Base-by-base conservation (phyloP, 1,140 invertebrate species). In the Babylonia areolata region DNA sequence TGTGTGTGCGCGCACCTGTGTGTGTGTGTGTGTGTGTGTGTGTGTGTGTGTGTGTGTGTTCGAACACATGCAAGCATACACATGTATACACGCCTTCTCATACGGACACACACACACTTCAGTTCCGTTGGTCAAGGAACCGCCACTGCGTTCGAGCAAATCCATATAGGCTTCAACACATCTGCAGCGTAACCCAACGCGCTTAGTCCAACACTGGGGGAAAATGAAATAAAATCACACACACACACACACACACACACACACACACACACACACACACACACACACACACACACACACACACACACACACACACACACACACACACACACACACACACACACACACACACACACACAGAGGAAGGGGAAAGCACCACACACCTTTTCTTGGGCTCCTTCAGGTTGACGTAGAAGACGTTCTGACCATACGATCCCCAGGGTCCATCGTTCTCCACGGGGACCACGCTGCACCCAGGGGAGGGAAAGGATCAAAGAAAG, bases 401-500 rank as follows among this genome's bases (percentile, higher is more conserved):
- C 64, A 90, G 54, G 77, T 91, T 91, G 20, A 90, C 86, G 51
- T 88, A 90, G 78, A 91, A 91, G n/a, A 81, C 81, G 51, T 90
- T 88, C 3, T 87, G 73, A 20, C 87, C 88, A 46, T 91, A 91
- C 1, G 88, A 86, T 0, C 89, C 90, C 86, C 87, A 89, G 0
- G 88, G 88, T 0, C 88, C 87, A 42, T 89, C 88, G 12, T 87
- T 83, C 31, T 89, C 88, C 35, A 89, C 81, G 23, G 87, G 86
- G 3, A 88, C 86, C 5, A 91, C 87, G 31, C 90, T 91, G 89
- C 75, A 84, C 42, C 5, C 42, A 46, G 42, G 15, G 5, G 5
- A 46, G 42, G 15, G 15, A 5, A 46, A 46, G 5, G 15, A 5
- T 6, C 42, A 46, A 46, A 46, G 42, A 46, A 46, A 46, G 15